These are phyloP conservation scores for Tragulus kanchil DNA, from an alignment of 2,113 vertebrate species.

Conservation along the genomic window DNA sequence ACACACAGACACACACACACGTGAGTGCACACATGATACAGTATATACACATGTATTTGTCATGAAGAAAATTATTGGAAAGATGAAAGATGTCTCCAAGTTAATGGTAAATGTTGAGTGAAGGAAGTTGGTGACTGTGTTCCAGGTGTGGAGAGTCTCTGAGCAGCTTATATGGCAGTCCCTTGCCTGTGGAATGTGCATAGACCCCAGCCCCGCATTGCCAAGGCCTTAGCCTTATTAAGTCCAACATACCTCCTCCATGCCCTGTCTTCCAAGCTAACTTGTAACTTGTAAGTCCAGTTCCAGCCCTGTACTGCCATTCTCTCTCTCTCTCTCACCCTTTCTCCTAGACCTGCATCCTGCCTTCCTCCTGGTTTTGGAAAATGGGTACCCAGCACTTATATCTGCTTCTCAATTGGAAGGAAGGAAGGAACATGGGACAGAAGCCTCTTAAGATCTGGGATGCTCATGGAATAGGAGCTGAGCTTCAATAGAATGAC, in stretches of 20 bases:
- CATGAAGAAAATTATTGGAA: not conserved
- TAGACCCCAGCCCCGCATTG: accelerated
- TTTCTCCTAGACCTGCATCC: not conserved
- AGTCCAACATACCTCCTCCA: too few species aligned
- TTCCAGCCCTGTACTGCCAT: not conserved
- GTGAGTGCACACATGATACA: accelerated
- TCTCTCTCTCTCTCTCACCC: not conserved
- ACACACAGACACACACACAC: not conserved
- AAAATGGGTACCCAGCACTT: not conserved
- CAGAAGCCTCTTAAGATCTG: not conserved
- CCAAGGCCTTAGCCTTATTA: too few species aligned
- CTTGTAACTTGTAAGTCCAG: not conserved
- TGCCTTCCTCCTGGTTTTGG: not conserved
- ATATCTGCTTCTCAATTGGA: not conserved
- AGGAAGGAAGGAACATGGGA: not conserved
- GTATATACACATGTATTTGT: not conserved
- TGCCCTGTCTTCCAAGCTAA: not conserved
- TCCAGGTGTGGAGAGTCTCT: not conserved
- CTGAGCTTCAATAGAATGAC: not conserved
- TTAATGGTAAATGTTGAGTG: not conserved
- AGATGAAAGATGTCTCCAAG: not conserved
- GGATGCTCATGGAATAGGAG: not conserved
- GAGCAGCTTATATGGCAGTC: accelerated
- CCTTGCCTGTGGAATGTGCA: not conserved
- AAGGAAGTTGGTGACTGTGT: not conserved